A percentile compares a stretch with the other conserved stretches of the same genome.
Evolutionary conservation across 2,888 invertebrate species (phyloP).

Genomic region (Leptothorax acervorum): DNA sequence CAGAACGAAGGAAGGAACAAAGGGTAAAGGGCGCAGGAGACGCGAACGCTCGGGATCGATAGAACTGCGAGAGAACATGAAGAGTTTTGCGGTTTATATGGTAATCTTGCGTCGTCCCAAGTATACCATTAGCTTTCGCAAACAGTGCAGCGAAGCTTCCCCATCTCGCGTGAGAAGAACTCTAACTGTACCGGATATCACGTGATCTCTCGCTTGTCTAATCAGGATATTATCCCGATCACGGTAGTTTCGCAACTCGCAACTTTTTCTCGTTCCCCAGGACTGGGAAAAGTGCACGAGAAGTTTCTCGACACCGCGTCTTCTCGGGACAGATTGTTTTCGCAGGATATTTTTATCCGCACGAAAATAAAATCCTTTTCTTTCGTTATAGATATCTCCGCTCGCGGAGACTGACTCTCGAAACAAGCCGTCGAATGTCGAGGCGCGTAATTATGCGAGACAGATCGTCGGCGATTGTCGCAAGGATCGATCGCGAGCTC

Average conservation of each 20-base stretch:
- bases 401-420: not conserved
- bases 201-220: not conserved
- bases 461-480: slow-evolving; percentile 23
- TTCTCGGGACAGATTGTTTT: not conserved
- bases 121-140: slow-evolving; percentile 50
- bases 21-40: slow-evolving; percentile 24
- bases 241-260: not conserved
- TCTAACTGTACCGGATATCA: slow-evolving; percentile 21
- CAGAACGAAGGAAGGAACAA: slow-evolving; percentile 12
- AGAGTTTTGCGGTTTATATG: slow-evolving; percentile 69
- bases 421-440: not conserved
- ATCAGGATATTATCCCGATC: slow-evolving; percentile 30
- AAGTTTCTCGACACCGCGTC: slow-evolving; percentile 2
- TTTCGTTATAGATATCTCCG: not conserved
- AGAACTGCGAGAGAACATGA: slow-evolving; percentile 31
- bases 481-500: slow-evolving; percentile 2
- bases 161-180: not conserved
- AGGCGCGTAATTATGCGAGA: not conserved
- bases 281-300: not conserved
- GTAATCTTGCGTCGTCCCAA: slow-evolving; percentile 60
- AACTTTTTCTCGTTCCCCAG: not conserved
- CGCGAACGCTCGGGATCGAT: slow-evolving; percentile 27
- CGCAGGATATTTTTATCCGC: slow-evolving; percentile 1
- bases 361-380: slow-evolving; percentile 13
- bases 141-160: slow-evolving; percentile 21